Evolutionary conservation across 2,888 invertebrate species (phyloP).

Genomic region (Campopleginae sp.): DNA sequence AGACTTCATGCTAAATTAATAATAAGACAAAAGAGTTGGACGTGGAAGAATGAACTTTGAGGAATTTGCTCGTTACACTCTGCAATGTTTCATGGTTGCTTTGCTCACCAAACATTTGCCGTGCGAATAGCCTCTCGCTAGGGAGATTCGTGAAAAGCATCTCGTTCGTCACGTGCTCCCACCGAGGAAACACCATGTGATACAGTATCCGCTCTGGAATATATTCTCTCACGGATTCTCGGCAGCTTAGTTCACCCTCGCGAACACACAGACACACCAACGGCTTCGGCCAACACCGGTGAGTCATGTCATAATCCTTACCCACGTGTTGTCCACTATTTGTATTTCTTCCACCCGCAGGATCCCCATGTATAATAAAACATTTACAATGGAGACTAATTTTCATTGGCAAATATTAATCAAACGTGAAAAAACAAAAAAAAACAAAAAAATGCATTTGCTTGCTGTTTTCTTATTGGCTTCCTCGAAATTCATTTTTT

Average conservation of each 20-base stretch:
- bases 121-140: slow-evolving; percentile 23
- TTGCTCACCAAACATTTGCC: slow-evolving; percentile 1
- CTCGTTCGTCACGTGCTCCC: slow-evolving; percentile 12
- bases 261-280: neutral
- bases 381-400: neutral
- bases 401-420: neutral
- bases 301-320: slow-evolving; percentile 27
- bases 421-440: neutral
- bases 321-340: neutral
- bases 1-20: neutral
- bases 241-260: slow-evolving; percentile 1
- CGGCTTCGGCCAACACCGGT: slow-evolving; percentile 31
- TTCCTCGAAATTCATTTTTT: no score
- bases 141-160: slow-evolving; percentile 22
- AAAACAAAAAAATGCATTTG: no score
- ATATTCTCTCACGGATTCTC: slow-evolving; percentile 35
- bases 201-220: slow-evolving; percentile 17
- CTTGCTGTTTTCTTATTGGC: no score
- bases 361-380: no score
- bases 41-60: neutral
- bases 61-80: neutral
- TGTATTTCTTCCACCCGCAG: neutral
- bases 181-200: slow-evolving; percentile 34
- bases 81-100: slow-evolving; percentile 20
- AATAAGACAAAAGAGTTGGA: neutral